Conservation (phyloP, 37 sponge, comb jelly and placozoan species). For the Ephydatia muelleri region DNA sequence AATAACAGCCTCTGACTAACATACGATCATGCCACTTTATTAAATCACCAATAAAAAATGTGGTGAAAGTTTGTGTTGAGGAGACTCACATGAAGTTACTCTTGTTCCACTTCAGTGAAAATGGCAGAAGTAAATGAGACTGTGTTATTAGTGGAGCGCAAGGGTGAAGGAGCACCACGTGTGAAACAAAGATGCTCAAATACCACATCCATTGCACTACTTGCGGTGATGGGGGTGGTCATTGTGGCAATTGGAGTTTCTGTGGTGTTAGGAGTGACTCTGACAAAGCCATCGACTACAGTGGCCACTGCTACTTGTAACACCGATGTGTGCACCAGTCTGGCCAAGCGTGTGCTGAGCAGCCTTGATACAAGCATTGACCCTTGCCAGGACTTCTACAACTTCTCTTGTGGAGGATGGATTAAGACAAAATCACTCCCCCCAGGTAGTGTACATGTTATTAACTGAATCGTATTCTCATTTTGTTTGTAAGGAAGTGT, state of each 20-base stretch:
- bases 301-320: not conserved
- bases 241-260: not conserved
- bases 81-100: too few species aligned
- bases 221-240: not conserved
- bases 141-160: not conserved
- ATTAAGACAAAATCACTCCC: not conserved
- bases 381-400: not conserved
- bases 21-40: too few species aligned
- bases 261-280: not conserved
- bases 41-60: too few species aligned
- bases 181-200: not conserved
- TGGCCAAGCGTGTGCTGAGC: not conserved
- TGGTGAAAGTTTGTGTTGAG: too few species aligned
- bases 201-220: not conserved
- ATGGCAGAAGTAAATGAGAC: not conserved
- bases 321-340: not conserved
- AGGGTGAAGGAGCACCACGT: not conserved
- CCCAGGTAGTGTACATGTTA: not conserved
- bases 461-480: too few species aligned
- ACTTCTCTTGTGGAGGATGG: not conserved
- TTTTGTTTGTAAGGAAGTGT: too few species aligned
- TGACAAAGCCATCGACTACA: not conserved
- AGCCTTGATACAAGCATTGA: not conserved
- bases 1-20: too few species aligned
- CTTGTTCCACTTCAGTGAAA: not conserved